phyloP scores from a whole-genome alignment of 2,797 vertebrate species.

The Lepilemur septentrionalis region DNA sequence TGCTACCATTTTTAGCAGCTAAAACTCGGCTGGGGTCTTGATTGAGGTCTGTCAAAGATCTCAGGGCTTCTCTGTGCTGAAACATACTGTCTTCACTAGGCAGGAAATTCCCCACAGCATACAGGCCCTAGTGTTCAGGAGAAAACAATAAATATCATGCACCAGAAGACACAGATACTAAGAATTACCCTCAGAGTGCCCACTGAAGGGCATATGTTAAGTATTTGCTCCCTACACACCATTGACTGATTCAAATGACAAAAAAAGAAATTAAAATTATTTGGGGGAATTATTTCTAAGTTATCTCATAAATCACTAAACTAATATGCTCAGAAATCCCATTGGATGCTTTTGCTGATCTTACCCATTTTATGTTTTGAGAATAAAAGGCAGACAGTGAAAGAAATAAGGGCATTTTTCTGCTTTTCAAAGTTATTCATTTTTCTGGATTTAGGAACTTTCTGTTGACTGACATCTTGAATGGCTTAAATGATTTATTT shows the following conservation, averaged over 20 bases:
- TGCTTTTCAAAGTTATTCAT: neutral
- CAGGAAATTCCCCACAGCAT: slow-evolving; percentile 97
- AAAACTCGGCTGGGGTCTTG: slow-evolving; percentile 92
- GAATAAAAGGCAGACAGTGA: neutral
- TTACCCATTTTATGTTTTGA: neutral
- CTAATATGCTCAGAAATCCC: neutral
- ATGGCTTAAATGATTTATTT: slow-evolving; percentile 14
- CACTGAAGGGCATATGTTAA: neutral
- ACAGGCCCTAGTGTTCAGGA: slow-evolving; percentile 89
- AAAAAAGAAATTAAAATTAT: neutral
- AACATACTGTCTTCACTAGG: slow-evolving; percentile 90
- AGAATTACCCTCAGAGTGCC: neutral
- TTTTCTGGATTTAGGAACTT: neutral
- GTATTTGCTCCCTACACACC: neutral
- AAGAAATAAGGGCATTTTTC: neutral
- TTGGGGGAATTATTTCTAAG: neutral
- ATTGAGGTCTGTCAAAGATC: slow-evolving; percentile 91
- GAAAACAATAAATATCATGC: slow-evolving; percentile 52
- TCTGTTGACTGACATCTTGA: neutral
- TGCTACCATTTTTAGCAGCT: slow-evolving; percentile 90
- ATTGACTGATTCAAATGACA: neutral
- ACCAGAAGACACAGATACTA: neutral
- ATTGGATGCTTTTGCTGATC: neutral
- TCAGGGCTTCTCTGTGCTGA: slow-evolving; percentile 85
- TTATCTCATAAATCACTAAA: neutral